Percentiles rank a stretch among this genome's conserved stretches.
phyloP scores from a whole-genome alignment of 2,888 invertebrate species.

The Ditula angustiorana region DNA sequence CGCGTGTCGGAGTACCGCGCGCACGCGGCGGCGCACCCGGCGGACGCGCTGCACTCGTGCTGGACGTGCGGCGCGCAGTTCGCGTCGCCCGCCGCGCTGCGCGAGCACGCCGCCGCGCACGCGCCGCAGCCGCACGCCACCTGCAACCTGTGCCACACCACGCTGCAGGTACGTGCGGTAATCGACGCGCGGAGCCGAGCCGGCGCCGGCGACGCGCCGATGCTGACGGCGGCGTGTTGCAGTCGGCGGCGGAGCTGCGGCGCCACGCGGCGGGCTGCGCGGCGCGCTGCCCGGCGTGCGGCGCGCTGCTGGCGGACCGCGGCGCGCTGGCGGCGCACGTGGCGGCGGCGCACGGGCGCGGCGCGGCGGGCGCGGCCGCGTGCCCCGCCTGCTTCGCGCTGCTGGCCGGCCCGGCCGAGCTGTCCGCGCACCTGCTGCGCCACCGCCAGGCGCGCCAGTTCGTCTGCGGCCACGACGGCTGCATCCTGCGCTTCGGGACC shows the following conservation, averaged over 20 bases:
- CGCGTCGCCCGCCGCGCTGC: constrained; percentile 53
- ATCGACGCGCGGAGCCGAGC: too few relatives aligned
- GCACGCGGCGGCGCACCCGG: constrained; percentile 60
- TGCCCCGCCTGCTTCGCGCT: constrained; percentile 62
- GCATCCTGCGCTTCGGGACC: constrained; percentile 72
- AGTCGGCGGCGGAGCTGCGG: constrained; percentile 29
- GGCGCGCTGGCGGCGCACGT: constrained; percentile 52
- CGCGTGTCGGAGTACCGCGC: constrained; percentile 62
- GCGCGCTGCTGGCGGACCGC: constrained; percentile 44
- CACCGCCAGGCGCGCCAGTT: constrained; percentile 69
- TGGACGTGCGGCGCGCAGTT: constrained; percentile 79
- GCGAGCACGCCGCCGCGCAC: constrained; percentile 54
- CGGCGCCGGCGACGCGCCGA: too few relatives aligned
- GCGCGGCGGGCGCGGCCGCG: constrained; percentile 49
- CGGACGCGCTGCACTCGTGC: constrained; percentile 68
- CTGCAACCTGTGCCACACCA: constrained; percentile 60
- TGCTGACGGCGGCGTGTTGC: constrained; percentile 27
- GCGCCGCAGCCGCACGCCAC: constrained; percentile 48
- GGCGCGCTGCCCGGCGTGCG: constrained; percentile 46
- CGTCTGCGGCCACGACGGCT: constrained; percentile 76
- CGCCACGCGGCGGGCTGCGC: constrained; percentile 41
- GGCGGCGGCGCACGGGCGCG: constrained; percentile 48
- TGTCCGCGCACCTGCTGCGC: constrained; percentile 64
- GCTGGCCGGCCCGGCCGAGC: constrained; percentile 48
- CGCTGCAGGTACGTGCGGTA: constrained; percentile 46